Base-by-base conservation (phyloP, 1,140 invertebrate species). In the Lasaia peninsularis region DNA sequence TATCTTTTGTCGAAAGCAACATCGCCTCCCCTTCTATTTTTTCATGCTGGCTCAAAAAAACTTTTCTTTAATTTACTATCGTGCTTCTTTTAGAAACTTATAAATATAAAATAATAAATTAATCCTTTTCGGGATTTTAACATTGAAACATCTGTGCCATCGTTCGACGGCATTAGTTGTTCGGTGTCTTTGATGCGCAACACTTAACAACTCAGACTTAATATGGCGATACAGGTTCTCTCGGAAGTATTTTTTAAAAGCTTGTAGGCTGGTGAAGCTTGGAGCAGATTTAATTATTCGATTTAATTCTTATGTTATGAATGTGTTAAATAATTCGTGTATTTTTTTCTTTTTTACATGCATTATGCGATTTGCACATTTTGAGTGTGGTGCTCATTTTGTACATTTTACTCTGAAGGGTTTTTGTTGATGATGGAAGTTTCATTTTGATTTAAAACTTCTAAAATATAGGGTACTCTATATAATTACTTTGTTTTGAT, bases 391-490 rank as follows among this genome's bases (percentile, higher is more conserved):
- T n/a, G n/a, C n/a, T n/a, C n/a, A n/a, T n/a, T n/a, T n/a, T n/a
- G n/a, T n/a, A n/a, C n/a, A n/a, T n/a, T n/a, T n/a, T n/a, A n/a
- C n/a, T n/a, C n/a, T n/a, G n/a, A n/a, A n/a, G n/a, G n/a, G n/a
- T n/a, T n/a, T n/a, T 24, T 24, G 24, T 0, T 24, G 7, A 24
- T 24, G 24, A 24, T 24, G 7, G 7, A 24, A 6, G 24, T 24
- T 35, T 35, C 33, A n/a, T n/a, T n/a, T n/a, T n/a, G n/a, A 35
- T 35, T 35, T 35, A 35, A n/a, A n/a, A 35, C 11, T 35, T 35
- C 11, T 4, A 35, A 35, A 35, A n/a, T 35, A 35, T 35, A 35
- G 33, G 33, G 2, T n/a, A 35, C 33, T 35, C 11, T 35, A 35
- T 35, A n/a, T n/a, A 35, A 35, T 35, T 35, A 35, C 2, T n/a